Conservation (phyloP, 2,888 invertebrate genomes). For the Ischnura elegans region DNA sequence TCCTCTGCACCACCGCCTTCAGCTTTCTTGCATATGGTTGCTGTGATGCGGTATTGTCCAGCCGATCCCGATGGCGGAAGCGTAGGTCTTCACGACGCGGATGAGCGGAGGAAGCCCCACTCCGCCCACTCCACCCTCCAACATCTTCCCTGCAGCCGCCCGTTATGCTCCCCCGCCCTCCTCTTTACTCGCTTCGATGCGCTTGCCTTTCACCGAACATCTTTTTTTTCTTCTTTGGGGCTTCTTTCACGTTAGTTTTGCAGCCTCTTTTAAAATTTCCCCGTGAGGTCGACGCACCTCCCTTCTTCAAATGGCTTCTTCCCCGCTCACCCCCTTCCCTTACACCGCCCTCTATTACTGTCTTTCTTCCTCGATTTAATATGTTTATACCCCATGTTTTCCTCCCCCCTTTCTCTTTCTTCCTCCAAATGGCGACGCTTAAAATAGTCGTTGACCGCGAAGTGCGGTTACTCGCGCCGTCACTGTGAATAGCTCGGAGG, state of each 20-base stretch:
- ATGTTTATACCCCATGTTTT: no score
- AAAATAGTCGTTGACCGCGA: no score
- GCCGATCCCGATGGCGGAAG: neutral
- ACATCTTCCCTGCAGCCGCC: neutral
- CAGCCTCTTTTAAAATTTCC: neutral
- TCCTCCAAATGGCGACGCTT: no score
- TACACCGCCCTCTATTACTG: no score
- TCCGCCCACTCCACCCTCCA: neutral
- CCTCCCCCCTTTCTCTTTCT: no score
- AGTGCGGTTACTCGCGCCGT: no score
- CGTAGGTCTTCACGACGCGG: neutral
- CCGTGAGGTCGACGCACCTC: conserved; percentile 25
- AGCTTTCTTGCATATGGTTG: no score
- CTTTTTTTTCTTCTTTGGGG: neutral
- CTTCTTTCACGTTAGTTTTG: neutral
- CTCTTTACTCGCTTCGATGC: neutral
- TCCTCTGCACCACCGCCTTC: no score
- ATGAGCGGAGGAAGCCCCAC: neutral
- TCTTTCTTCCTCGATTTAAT: no score
- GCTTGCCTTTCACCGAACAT: neutral
- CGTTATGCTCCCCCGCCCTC: neutral
- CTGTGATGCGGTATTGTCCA: no score
- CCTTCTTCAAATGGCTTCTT: neutral
- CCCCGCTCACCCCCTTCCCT: neutral
- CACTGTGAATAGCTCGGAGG: no score